phyloP scores from a whole-genome alignment of 2,797 vertebrate genomes.

The Aphelocoma californica region DNA sequence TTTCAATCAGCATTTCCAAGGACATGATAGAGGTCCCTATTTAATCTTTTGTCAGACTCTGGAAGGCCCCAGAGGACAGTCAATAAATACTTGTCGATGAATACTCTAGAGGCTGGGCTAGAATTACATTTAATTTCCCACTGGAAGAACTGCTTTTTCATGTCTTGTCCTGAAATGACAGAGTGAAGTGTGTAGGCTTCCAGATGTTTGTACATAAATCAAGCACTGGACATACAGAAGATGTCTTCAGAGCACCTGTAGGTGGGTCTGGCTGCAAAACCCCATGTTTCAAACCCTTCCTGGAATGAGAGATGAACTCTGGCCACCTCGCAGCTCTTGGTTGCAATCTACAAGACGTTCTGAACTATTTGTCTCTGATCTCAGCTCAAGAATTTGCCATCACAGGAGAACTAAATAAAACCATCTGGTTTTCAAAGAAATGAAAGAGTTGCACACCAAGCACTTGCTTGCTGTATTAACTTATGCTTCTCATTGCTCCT shows the following conservation, averaged over 20 bases:
- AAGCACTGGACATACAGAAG: neutral
- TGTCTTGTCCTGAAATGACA: neutral
- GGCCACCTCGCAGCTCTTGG: neutral
- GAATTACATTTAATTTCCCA: neutral
- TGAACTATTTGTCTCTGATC: neutral
- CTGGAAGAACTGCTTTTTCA: neutral
- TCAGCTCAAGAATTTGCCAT: neutral
- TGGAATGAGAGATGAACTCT: neutral
- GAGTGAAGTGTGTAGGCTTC: neutral
- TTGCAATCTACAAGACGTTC: neutral
- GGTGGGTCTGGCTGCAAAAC: neutral
- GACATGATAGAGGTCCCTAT: neutral
- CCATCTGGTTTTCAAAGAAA: neutral
- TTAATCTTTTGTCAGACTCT: neutral
- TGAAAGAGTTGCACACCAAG: neutral
- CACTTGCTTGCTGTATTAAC: neutral
- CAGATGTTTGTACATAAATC: neutral
- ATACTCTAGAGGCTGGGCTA: neutral
- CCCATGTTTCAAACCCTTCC: neutral
- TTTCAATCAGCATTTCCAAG: conserved; percentile 43
- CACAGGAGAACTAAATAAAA: neutral
- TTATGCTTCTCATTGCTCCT: neutral
- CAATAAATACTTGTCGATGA: conserved; percentile 1
- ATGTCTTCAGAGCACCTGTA: neutral
- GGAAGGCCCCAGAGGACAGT: neutral